phyloP scores from a whole-genome alignment of 2,888 invertebrate genomes.

The Dyspetes luteomarginatus region DNA sequence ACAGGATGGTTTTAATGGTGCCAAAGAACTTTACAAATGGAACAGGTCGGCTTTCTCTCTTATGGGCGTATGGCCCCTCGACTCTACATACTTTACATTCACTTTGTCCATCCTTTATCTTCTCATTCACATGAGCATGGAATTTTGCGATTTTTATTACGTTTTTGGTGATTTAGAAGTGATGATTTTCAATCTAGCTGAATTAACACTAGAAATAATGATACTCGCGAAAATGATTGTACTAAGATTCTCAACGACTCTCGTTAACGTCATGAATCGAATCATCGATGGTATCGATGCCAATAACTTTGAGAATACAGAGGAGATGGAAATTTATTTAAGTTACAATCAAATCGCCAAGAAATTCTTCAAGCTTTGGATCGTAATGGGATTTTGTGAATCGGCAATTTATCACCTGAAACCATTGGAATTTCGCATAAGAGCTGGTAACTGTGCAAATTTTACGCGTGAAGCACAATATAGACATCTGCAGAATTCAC shows the following conservation, averaged over 20 bases:
- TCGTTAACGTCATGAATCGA: constrained; percentile 46
- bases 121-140: constrained; percentile 32
- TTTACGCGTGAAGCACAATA: too few relatives aligned
- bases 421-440: constrained; percentile 16
- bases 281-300: constrained; percentile 46
- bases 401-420: constrained; percentile 27
- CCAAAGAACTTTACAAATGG: constrained; percentile 51
- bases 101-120: constrained; percentile 31
- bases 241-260: constrained; percentile 24
- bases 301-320: constrained; percentile 31
- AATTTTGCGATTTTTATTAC: constrained; percentile 31
- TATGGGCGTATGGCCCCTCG: constrained; percentile 49
- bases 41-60: constrained; percentile 32
- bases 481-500: too few relatives aligned
- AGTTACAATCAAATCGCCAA: constrained; percentile 45
- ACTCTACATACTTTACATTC: constrained; percentile 34
- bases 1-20: constrained; percentile 39
- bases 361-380: constrained; percentile 37
- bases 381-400: background rate
- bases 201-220: constrained; percentile 26
- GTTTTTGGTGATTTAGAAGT: constrained; percentile 43
- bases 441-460: constrained; percentile 29
- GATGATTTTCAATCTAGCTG: constrained; percentile 44
- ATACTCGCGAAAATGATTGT: constrained; percentile 10
- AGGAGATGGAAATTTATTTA: constrained; percentile 53